Evolutionary conservation across 2,797 vertebrate species (phyloP), one percentile per base, ranked within the genome.

Genomic region (Microctenopoma lineatum): DNA sequence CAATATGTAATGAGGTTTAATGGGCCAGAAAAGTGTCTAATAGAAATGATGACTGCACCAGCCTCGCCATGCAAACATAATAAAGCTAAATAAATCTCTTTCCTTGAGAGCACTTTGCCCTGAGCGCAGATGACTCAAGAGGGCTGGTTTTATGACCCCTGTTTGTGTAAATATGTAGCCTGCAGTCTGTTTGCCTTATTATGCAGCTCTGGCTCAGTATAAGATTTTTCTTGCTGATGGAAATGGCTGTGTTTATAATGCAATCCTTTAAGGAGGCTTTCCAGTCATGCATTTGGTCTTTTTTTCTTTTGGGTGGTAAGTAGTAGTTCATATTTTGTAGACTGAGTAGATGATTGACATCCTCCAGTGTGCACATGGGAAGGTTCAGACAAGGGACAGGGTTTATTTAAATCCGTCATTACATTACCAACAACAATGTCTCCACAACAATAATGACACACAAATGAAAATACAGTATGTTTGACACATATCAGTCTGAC

Each of bases 1-100:
- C 87, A 90, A 91, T 89, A 89, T 87, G 81, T 91, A 87, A 91
- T 89, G 85, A 92, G 87, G 81, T 85, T 90, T 91, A 91, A 92
- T 91, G 89, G 86, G 66, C 78, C 88, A 84, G 90, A 89, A 91
- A 91, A 91, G 86, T 88, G 84, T 89, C 89, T 88, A 83, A 87
- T 78, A 90, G 73, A 88, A 88, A 77, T 85, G 85, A 90, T 90
- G 81, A 81, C 87, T 73, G 79, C 83, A 59, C 59, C 71, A 72
- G 80, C 76, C 57, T 79, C 71, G 7, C 74, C 73, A 81, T 71
- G 77, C 83, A 89, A 84, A 85, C 81, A 79, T 79, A 89, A 91
- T 88, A 73, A 90, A 85, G 78, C 77, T 65, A 85, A 87, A 89
- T 89, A 90, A 84, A 85, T 89, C 79, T 77, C 59, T 68, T 84